Base-by-base conservation (phyloP, 2,888 invertebrate species). In the Crossocerus cetratus region DNA sequence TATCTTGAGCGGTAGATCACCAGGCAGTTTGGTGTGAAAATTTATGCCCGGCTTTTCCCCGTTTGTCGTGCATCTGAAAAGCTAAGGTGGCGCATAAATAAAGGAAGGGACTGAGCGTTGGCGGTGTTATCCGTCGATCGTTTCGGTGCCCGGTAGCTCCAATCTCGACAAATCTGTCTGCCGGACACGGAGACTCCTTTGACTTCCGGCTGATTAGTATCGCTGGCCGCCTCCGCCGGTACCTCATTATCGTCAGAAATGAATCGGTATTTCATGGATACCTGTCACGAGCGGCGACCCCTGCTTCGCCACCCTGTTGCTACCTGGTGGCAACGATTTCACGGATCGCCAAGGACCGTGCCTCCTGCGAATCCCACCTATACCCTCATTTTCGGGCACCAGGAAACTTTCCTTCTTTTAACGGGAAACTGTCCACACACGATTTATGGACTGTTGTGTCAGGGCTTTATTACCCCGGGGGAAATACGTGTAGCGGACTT, bases 91-190 rank as follows among this genome's bases (percentile, higher is more conserved):
- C n/a, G 0, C 42, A 42, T 63, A 68, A 71, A 55, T 54, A 72
- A 63, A 22, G 20, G 21, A 57, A 53, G 49, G 49, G 49, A 16
- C n/a, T n/a, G n/a, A n/a, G 3, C 8, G 32, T 32, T 32, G 32
- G 8, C 18, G 32, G 22, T n/a, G 14, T 76, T 78, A 80, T 80
- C 80, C 69, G 53, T 42, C 57, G 21, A 78, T 80, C 76, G 54
- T 53, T 60, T 62, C 71, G 53, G 61, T 58, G 65, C 68, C 61
- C 74, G 68, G 65, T 72, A 74, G 71, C 53, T 45, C 64, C 73
- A 72, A 76, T 72, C 69, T 65, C 65, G 74, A 81, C 76, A 81
- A 81, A 81, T 81, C 81, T 73, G 78, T 76, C 71, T 69, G 32
- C 69, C 32, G 65, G 62, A 21, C n/a, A n/a, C 45, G 21, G 59